Base-by-base conservation (phyloP, 2,797 vertebrate genomes). In the Hippoglossus hippoglossus region DNA sequence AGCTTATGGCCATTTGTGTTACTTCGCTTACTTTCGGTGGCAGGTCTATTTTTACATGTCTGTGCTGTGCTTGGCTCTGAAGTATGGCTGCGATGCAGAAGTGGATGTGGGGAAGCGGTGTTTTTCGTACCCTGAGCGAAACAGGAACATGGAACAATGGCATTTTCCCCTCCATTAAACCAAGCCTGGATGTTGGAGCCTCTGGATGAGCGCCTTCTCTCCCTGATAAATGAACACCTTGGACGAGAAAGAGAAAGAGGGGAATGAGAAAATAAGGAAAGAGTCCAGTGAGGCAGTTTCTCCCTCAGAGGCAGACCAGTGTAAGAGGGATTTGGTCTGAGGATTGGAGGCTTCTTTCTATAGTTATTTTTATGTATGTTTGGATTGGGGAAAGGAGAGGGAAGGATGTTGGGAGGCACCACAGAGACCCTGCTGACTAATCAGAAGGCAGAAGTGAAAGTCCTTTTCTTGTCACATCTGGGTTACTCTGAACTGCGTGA, bases 71-170 rank as follows among this genome's bases (percentile, higher is more conserved):
- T 87, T 65, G 85, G 89, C 83, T 87, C 81, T 84, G 84, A 86
- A 89, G 71, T 76, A 72, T 50, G 69, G 82, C 61, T 58, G 81
- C 81, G 80, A 71, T 71, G 66, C 69, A 86, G 68, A 82, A 88
- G 68, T 77, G 63, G 75, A 82, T 75, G 77, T 63, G 60, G 65
- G 53, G 79, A 85, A 76, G 73, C 24, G 36, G 69, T 73, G 71
- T 77, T 89, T 87, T 87, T 86, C 80, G 55, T 86, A 83, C 69
- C 82, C 71, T 2, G 22, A 90, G 87, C 36, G 77, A 91, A 92
- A 88, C 86, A 93, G 89, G 90, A 93, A 91, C 82, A 87, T 41
- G 71, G 90, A 93, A 92, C 91, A 91, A 92, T 91, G 78, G 82
- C 77, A 85, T 87, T 90, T 90, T 88, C 84, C 87, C 83, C 86